phyloP scores from a whole-genome alignment of 2,888 invertebrate genomes.

The Onchidella celtica region DNA sequence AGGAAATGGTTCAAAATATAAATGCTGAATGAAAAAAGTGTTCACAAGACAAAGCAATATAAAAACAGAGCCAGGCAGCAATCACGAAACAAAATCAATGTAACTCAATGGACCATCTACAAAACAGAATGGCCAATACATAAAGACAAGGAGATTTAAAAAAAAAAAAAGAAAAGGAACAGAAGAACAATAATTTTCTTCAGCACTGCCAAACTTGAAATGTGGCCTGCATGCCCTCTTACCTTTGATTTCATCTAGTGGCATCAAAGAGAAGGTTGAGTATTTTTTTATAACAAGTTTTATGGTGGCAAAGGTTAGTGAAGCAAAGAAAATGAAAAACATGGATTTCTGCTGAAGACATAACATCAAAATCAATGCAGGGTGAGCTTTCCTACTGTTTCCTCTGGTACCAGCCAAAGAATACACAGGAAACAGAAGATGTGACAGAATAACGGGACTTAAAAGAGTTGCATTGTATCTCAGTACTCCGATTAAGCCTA shows the following conservation, averaged over 20 bases:
- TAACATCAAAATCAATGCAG: too few species aligned
- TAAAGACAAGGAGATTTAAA: conserved; percentile 25
- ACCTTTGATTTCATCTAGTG: conserved; percentile 57
- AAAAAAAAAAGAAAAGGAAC: conserved; percentile 24
- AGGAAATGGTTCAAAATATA: too few species aligned
- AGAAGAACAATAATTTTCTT: conserved; percentile 13
- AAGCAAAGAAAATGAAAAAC: too few species aligned
- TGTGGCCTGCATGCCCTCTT: conserved; percentile 47
- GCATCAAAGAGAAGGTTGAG: conserved; percentile 32
- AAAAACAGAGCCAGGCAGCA: conserved; percentile 40
- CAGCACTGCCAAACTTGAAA: conserved; percentile 39
- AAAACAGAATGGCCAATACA: background rate
- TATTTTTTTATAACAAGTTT: background rate
- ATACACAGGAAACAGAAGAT: too few species aligned
- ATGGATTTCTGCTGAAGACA: too few species aligned
- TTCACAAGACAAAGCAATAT: conserved; percentile 21
- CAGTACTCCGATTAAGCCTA: too few species aligned
- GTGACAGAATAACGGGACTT: too few species aligned
- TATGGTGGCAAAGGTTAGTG: too few species aligned
- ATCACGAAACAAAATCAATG: conserved; percentile 2
- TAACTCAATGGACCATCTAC: conserved; percentile 8
- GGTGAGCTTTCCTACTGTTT: too few species aligned
- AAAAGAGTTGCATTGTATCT: too few species aligned
- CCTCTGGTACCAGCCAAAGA: too few species aligned
- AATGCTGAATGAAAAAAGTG: too few species aligned